A percentile compares a stretch with the other conserved stretches of the same genome.
Evolutionary conservation across 2,888 invertebrate species (phyloP).

Genomic region (Dynastes maya): DNA sequence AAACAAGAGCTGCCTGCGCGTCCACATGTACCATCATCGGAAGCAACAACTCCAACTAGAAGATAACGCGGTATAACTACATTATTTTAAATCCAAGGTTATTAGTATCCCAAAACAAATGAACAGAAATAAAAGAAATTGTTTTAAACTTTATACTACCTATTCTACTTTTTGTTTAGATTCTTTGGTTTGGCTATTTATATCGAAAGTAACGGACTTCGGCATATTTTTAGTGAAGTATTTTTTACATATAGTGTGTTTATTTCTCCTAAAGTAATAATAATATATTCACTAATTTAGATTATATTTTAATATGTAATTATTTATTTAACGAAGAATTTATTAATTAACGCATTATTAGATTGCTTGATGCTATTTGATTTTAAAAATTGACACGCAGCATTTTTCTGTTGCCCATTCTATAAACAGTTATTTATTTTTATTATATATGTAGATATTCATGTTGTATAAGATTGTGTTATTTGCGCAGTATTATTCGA

Average conservation of each 20-base stretch:
- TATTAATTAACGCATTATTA: slow-evolving; percentile 14
- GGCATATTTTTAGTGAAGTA: slow-evolving; percentile 3
- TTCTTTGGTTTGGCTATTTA: slow-evolving; percentile 12
- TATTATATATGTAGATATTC: not conserved
- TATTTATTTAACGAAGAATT: slow-evolving; percentile 28
- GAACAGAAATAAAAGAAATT: slow-evolving; percentile 10
- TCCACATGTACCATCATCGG: slow-evolving; percentile 79
- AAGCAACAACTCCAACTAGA: slow-evolving; percentile 69
- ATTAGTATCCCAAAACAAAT: not conserved
- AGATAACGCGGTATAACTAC: slow-evolving; percentile 15
- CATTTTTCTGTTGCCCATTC: not conserved
- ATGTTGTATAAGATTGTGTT: not conserved
- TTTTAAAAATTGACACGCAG: not conserved
- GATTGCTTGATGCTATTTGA: slow-evolving; percentile 4
- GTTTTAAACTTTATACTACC: not conserved
- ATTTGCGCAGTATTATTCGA: not conserved
- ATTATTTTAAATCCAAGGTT: not conserved
- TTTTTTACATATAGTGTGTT: slow-evolving; percentile 16
- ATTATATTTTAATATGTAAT: slow-evolving; percentile 4
- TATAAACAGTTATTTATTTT: too few relatives aligned
- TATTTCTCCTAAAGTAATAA: slow-evolving; percentile 21
- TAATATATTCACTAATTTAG: slow-evolving; percentile 19
- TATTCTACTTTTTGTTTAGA: slow-evolving; percentile 18
- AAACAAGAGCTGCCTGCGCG: slow-evolving; percentile 77
- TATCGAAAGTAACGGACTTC: not conserved